Evolutionary conservation across 2,888 invertebrate species (phyloP), one percentile per base, ranked within the genome.

Genomic region (Lapara coniferarum): DNA sequence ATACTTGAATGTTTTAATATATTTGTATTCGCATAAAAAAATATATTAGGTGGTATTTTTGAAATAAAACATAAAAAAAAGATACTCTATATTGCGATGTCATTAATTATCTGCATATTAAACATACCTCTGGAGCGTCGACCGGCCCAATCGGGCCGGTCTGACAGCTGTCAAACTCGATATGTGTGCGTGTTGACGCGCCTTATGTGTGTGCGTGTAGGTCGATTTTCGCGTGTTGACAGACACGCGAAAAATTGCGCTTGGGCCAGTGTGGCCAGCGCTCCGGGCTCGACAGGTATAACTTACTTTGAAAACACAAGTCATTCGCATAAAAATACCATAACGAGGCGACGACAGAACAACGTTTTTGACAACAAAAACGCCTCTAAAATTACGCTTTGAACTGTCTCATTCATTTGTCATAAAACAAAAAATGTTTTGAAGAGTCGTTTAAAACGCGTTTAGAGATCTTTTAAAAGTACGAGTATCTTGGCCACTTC

Each of bases 351-450:
- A 49, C 63, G 63, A 63, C 49, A 13, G 25, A 25, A 25, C 25
- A 25, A 25, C 25, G 25, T 63, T 49, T 63, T 63, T 16, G 63
- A 63, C 63, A 63, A 16, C 49, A 63, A 63, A 63, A 63, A 63
- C 49, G 46, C 46, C 49, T 49, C 63, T 16, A 13, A 63, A 63
- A 63, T 63, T 49, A 63, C 49, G 46, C 63, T 63, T 63, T 63
- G 63, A 49, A 49, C 63, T 49, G 63, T 63, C 63, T 63, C 63
- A 13, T 63, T 63, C 63, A 63, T 63, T 63, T 63, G 63, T 63
- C 63, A 63, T 19, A 63, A 63, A 63, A 63, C 63, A 63, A 63
- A 63, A 63, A 49, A 49, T 13, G 49, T 49, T 63, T 63, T 19
- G 63, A 63, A 63, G 63, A 46, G 63, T 49, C 63, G 46, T 63